Evolutionary conservation across 2,797 vertebrate species (phyloP).

Genomic region (Pelochelys cantorii): DNA sequence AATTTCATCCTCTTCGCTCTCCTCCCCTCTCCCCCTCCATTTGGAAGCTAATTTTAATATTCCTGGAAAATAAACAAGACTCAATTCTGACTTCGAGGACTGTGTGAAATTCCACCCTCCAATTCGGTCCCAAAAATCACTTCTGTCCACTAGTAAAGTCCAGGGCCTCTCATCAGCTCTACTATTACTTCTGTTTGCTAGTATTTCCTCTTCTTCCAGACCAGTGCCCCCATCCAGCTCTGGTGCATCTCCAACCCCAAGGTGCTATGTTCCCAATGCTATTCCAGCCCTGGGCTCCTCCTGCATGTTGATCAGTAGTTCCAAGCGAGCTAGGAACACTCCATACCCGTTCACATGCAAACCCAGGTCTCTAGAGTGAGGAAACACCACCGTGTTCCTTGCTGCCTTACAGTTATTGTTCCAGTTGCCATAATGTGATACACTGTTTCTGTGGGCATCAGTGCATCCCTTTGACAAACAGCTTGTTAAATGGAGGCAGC

Average conservation of each 20-base stretch:
- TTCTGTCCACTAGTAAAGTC: background rate
- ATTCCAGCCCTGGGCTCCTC: background rate
- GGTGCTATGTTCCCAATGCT: too few species aligned
- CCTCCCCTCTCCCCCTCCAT: accelerated
- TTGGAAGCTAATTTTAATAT: background rate
- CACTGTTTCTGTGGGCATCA: background rate
- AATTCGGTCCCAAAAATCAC: background rate
- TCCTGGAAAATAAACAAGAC: background rate
- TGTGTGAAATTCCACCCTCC: background rate
- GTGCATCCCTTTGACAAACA: background rate
- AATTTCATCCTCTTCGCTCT: background rate
- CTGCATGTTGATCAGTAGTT: background rate
- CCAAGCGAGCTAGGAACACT: background rate
- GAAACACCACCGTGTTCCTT: background rate
- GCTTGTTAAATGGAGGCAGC: background rate
- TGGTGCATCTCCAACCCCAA: background rate
- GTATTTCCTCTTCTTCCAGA: background rate
- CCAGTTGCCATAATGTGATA: background rate
- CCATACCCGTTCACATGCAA: too few species aligned
- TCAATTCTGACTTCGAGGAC: background rate
- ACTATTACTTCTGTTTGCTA: too few species aligned
- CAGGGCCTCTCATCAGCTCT: background rate
- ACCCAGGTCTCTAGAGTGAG: too few species aligned
- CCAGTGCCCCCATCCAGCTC: background rate
- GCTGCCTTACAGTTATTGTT: background rate